Percentiles rank a stretch among this genome's conserved stretches.
Conservation (phyloP, 2,797 vertebrate genomes). For the Pagetopsis macropterus region DNA sequence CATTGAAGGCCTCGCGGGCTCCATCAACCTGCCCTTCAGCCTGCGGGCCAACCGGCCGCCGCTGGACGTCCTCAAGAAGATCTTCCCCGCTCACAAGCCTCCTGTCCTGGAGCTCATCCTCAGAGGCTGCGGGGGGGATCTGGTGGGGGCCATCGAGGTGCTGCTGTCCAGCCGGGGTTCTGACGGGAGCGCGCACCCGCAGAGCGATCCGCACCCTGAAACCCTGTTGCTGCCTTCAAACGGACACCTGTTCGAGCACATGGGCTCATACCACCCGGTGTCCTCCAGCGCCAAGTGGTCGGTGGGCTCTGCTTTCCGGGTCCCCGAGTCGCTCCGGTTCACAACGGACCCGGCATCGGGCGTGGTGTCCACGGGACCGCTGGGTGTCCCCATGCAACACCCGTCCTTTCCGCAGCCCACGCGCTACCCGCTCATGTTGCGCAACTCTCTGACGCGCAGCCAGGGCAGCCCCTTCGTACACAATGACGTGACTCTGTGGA, state of each 20-base stretch:
- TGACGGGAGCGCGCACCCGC: slow-evolving; percentile 79
- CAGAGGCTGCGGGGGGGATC: slow-evolving; percentile 93
- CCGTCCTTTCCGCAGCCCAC: slow-evolving; percentile 91
- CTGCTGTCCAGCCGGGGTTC: slow-evolving; percentile 91
- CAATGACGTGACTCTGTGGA: slow-evolving; percentile 96
- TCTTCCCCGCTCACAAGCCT: slow-evolving; percentile 96
- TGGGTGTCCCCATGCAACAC: slow-evolving; percentile 91
- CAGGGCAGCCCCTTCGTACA: slow-evolving; percentile 92
- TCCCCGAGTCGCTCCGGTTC: slow-evolving; percentile 93
- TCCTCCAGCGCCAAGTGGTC: slow-evolving; percentile 96
- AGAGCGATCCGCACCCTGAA: slow-evolving; percentile 76
- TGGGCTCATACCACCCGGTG: slow-evolving; percentile 93
- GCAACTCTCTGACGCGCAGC: slow-evolving; percentile 92
- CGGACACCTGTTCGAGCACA: slow-evolving; percentile 92
- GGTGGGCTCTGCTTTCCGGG: slow-evolving; percentile 95
- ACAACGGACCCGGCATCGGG: slow-evolving; percentile 85
- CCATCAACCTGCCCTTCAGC: slow-evolving; percentile 91
- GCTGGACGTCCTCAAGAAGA: slow-evolving; percentile 95
- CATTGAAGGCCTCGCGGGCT: slow-evolving; percentile 92
- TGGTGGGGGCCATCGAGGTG: slow-evolving; percentile 96
- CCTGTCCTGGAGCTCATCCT: slow-evolving; percentile 94
- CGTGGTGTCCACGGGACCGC: slow-evolving; percentile 82
- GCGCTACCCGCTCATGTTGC: slow-evolving; percentile 95
- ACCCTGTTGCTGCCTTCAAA: slow-evolving; percentile 88
- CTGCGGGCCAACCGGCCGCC: slow-evolving; percentile 93